A percentile compares a stretch with the other conserved stretches of the same genome.
Conservation (phyloP, 2,797 vertebrate species). For the Eulemur albifrons region DNA sequence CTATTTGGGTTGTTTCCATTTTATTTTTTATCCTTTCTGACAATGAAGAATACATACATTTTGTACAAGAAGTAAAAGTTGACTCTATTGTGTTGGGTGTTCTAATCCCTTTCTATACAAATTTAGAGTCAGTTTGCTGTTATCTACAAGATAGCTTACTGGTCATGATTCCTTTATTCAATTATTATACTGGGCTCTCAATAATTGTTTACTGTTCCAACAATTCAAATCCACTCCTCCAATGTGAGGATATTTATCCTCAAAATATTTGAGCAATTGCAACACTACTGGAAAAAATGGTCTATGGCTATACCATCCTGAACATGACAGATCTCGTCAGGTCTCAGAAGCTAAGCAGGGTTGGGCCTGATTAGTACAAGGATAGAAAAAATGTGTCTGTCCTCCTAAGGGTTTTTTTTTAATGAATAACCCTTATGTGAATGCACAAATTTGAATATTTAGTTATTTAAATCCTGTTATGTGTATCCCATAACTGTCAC, state of each 20-base stretch:
- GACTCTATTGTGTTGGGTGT: not conserved
- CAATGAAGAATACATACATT: not conserved
- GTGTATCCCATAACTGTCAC: constrained; percentile 39
- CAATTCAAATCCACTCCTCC: not conserved
- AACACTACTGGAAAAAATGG: not conserved
- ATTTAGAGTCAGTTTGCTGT: not conserved
- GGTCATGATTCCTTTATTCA: not conserved
- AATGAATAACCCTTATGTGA: constrained; percentile 11
- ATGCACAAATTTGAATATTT: constrained; percentile 55
- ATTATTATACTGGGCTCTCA: not conserved
- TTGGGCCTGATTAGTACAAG: not conserved
- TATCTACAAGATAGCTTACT: not conserved
- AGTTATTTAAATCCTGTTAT: constrained; percentile 37
- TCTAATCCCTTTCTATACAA: not conserved
- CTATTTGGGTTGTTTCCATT: not conserved
- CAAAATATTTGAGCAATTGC: constrained; percentile 22
- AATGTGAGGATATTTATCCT: not conserved
- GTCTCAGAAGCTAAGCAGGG: not conserved
- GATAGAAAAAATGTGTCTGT: not conserved
- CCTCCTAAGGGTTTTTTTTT: not conserved
- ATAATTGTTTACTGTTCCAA: not conserved
- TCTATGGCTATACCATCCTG: not conserved
- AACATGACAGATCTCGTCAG: too few relatives aligned
- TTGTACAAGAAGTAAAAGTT: not conserved
- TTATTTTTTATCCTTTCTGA: not conserved